Base-by-base conservation (phyloP, 1,140 invertebrate genomes). In the Macrobrachium rosenbergii region DNA sequence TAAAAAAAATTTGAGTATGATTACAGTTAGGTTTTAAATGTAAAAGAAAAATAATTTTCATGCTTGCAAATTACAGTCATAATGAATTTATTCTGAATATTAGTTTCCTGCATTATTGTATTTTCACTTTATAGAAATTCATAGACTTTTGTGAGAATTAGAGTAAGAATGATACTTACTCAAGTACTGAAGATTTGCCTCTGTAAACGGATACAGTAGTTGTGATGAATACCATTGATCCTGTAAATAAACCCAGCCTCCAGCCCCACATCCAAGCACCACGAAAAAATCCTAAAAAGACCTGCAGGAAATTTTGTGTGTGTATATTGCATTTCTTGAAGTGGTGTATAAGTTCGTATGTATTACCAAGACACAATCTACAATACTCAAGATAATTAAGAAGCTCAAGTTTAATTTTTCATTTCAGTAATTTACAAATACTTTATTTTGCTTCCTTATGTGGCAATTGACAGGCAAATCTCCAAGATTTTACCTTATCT, bases 231-330 rank as follows among this genome's bases (percentile, higher is more conserved):
- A 81, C 75, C 19, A 87, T 76, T n/a, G 84, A 75, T 43, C 84
- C 67, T 21, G 67, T 75, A 69, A 87, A 87, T 43, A 87, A 11
- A n/a, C 84, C 78, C 23, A 87, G 52, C 58, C 84, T 58, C 84
- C 84, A 87, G 2, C 84, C 84, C 67, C 21, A 52, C 58, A 81
- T 87, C 78, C 78, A 87, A 17, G 84, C 84, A 19, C 84, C 84
- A 23, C 69, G 64, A 11, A 59, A 78, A 76, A 87, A 87, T 62
- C 84, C 84, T 19, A 87, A 2, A 37, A 79, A 81, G n/a, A 87
- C 84, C 84, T 87, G 78, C 28, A 17, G 7, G 59, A 45, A 60
- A 19, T 67, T 16, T 21, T 63, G 28, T 37, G 1, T 37, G 28
- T 37, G 28, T 37, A 37, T 37, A 8, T 28, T 72, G n/a, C 12